A percentile compares a stretch with the other conserved stretches of the same genome.
Conservation (phyloP, 2,113 vertebrate genomes). For the Serinus canaria region DNA sequence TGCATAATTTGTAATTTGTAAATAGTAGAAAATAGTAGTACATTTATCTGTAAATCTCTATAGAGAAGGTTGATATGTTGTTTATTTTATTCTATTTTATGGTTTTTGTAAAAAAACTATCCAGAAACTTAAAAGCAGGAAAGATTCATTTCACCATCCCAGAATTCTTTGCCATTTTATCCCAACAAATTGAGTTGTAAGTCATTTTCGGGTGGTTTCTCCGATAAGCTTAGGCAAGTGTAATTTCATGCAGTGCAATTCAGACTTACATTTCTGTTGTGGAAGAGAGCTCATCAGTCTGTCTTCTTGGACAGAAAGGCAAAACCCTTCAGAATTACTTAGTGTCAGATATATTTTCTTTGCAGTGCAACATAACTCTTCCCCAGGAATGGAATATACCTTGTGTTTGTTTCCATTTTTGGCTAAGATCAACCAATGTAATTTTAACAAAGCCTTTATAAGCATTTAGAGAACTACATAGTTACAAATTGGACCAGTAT, state of each 20-base stretch:
- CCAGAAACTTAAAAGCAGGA: constrained; percentile 2
- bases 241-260: constrained; percentile 36
- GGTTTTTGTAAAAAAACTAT: not conserved
- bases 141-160: constrained; percentile 19
- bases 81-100: not conserved
- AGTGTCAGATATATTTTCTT: constrained; percentile 17
- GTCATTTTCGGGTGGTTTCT: constrained; percentile 47
- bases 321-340: constrained; percentile 38
- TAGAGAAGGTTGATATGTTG: not conserved
- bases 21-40: not conserved
- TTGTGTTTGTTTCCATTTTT: not conserved
- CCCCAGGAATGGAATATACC: not conserved
- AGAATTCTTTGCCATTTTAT: constrained; percentile 17
- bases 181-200: constrained; percentile 39
- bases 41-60: not conserved
- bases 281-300: constrained; percentile 16
- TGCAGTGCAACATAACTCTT: not conserved
- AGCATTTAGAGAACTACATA: not conserved
- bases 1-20: not conserved
- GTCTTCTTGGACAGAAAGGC: constrained; percentile 28
- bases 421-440: not conserved
- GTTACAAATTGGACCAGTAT: not conserved
- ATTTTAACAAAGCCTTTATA: not conserved
- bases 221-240: constrained; percentile 30
- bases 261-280: constrained; percentile 13